phyloP scores from a whole-genome alignment of 2,888 invertebrate genomes.

The Cataglyphis altisquamis region DNA sequence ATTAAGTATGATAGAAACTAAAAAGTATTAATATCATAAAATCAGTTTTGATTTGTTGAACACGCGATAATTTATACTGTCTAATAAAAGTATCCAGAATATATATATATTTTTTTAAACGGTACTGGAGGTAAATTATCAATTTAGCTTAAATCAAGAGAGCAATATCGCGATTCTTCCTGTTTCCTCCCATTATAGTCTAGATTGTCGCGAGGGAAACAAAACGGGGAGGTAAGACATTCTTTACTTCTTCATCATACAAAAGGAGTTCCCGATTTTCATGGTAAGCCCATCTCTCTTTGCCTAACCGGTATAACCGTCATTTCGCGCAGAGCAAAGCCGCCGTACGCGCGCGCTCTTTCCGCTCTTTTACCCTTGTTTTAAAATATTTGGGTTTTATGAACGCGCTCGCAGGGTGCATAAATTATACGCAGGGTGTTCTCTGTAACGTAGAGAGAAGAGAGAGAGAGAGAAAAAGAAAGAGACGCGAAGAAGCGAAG shows the following conservation, averaged over 20 bases:
- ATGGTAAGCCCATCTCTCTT: conserved; percentile 53
- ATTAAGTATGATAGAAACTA: neutral
- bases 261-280: conserved; percentile 60
- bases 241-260: conserved; percentile 59
- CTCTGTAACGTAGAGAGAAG: conserved; percentile 53
- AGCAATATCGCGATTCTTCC: neutral
- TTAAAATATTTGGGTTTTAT: conserved; percentile 82
- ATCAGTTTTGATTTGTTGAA: neutral
- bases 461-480: neutral
- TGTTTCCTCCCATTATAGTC: conserved; percentile 22
- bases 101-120: conserved; percentile 14
- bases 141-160: conserved; percentile 20
- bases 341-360: conserved; percentile 37
- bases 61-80: neutral
- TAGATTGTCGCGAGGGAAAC: conserved; percentile 30
- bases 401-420: conserved; percentile 81
- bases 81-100: neutral
- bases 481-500: conserved; percentile 58
- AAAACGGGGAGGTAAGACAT: conserved; percentile 45
- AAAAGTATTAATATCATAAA: conserved; percentile 1
- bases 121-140: neutral
- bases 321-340: conserved; percentile 40
- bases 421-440: conserved; percentile 80
- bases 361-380: conserved; percentile 80
- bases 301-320: conserved; percentile 35